phyloP scores from a whole-genome alignment of 2,113 vertebrate species.

The Mirza zaza region DNA sequence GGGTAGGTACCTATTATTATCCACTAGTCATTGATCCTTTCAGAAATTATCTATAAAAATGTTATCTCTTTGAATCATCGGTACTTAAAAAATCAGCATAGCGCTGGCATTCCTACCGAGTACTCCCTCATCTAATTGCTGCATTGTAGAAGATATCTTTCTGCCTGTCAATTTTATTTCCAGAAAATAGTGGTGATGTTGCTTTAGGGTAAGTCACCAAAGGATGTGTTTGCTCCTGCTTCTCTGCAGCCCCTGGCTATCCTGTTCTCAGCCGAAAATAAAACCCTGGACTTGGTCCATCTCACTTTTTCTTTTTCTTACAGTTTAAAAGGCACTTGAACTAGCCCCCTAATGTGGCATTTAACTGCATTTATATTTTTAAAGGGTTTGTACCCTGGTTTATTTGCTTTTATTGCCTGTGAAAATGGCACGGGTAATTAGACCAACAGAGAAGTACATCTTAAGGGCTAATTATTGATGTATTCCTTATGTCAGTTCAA shows the following conservation, averaged over 20 bases:
- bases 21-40: neutral
- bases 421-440: constrained; percentile 48
- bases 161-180: accelerated
- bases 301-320: neutral
- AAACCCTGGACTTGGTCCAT: neutral
- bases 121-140: neutral
- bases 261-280: neutral
- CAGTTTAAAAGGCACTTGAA: neutral
- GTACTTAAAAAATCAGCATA: accelerated
- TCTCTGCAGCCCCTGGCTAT: accelerated
- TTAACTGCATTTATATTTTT: neutral
- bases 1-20: accelerated
- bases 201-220: no score
- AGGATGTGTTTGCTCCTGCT: accelerated
- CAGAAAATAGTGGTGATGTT: neutral
- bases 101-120: accelerated
- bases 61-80: accelerated
- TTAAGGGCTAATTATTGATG: constrained; percentile 6
- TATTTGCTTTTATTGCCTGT: constrained; percentile 29
- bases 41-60: neutral
- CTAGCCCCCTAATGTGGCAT: neutral
- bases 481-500: neutral
- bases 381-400: neutral
- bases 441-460: neutral
- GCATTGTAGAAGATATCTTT: neutral